These are phyloP conservation scores for Argyresthia albistria DNA, from an alignment of 2,888 invertebrate genomes.

Conservation along the genomic window DNA sequence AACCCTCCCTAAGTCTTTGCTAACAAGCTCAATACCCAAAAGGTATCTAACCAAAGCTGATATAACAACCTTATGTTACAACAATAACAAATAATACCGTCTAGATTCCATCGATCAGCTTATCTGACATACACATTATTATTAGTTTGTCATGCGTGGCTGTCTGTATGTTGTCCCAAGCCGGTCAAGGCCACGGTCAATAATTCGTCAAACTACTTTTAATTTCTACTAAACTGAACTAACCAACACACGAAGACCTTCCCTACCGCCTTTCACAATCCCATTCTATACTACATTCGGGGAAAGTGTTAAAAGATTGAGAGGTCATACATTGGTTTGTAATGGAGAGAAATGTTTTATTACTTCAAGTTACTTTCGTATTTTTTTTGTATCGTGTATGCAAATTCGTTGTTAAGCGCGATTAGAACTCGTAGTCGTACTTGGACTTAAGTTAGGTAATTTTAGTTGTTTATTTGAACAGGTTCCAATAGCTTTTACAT, in stretches of 20 bases:
- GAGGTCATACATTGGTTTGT: neutral
- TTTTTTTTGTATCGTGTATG: slow-evolving; percentile 4
- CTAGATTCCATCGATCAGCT: slow-evolving; percentile 14
- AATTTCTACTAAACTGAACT: slow-evolving; percentile 18
- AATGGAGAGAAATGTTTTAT: slow-evolving; percentile 2
- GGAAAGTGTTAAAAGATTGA: neutral
- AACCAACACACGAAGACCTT: slow-evolving; percentile 3
- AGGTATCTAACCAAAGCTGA: no score
- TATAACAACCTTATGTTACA: no score
- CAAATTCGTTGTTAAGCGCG: slow-evolving; percentile 3
- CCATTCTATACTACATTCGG: no score
- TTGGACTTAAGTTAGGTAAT: neutral
- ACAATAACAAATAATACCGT: no score
- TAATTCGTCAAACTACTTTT: slow-evolving; percentile 30
- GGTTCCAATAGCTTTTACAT: no score
- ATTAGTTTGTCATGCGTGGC: neutral
- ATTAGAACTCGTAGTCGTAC: neutral
- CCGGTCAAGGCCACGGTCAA: slow-evolving; percentile 50
- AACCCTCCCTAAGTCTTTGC: no score
- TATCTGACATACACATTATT: slow-evolving; percentile 3
- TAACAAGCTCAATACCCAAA: no score
- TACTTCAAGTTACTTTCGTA: neutral
- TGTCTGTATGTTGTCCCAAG: slow-evolving; percentile 11
- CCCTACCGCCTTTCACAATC: neutral
- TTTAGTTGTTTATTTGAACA: neutral